phyloP scores from a whole-genome alignment of 2,888 invertebrate genomes.

The Drosophila seclusa region DNA sequence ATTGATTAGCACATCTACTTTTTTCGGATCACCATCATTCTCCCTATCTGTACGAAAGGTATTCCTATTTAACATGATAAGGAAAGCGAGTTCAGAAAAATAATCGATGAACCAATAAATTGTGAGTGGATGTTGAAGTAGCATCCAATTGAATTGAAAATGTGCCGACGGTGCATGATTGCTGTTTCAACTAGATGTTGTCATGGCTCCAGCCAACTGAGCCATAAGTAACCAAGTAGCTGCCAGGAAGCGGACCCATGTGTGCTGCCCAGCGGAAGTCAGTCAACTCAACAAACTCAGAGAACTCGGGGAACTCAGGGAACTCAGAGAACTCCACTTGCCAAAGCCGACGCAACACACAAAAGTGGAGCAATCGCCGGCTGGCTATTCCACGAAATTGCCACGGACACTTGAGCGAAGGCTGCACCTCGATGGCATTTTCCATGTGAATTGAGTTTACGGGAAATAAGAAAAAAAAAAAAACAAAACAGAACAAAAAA shows the following conservation, averaged over 20 bases:
- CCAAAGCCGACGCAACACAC: slow-evolving; percentile 15
- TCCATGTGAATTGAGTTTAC: slow-evolving; percentile 64
- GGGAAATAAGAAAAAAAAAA: slow-evolving; percentile 35
- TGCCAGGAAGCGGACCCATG: background rate
- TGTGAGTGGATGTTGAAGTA: background rate
- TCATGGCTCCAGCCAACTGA: slow-evolving; percentile 9
- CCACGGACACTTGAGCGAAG: slow-evolving; percentile 45
- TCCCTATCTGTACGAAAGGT: background rate
- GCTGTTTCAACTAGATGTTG: slow-evolving; percentile 11
- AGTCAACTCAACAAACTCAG: background rate
- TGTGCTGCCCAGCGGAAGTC: slow-evolving; percentile 12
- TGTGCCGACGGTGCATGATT: slow-evolving; percentile 25
- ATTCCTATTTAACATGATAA: background rate
- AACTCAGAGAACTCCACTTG: slow-evolving; percentile 38
- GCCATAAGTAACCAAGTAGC: slow-evolving; percentile 10
- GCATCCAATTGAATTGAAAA: background rate
- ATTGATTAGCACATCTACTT: background rate
- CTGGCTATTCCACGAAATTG: slow-evolving; percentile 57
- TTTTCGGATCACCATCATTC: background rate
- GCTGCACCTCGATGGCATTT: slow-evolving; percentile 41
- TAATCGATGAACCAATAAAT: background rate
- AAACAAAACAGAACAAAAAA: slow-evolving; percentile 17
- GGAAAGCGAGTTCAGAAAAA: background rate
- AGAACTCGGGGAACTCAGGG: background rate
- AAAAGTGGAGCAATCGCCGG: slow-evolving; percentile 68